Evolutionary conservation across 2,888 invertebrate genomes (phyloP), one percentile per base, ranked within the genome.

Genomic region (Drosophila putrida): DNA sequence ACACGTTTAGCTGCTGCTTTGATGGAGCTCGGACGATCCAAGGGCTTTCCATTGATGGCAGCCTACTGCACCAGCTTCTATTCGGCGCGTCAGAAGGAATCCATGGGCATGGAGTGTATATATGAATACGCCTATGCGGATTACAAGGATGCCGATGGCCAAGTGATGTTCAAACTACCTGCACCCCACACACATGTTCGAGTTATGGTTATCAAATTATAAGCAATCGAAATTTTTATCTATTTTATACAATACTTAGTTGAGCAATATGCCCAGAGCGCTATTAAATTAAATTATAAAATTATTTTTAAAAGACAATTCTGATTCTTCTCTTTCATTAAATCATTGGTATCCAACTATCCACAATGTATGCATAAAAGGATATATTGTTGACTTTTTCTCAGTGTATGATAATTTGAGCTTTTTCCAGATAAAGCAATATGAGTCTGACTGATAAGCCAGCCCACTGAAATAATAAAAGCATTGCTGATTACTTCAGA

Each of bases 41-140:
- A 82, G 41, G 82, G 81, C 0, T 84, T 72, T 35, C 75, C 78
- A 4, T 9, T 86, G 2, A 78, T 83, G 43, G 27, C 67, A 0
- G 80, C 77, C 35, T 84, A 83, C 58, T 90, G 88, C 63, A 68
- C 88, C 4, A 90, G 90, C 66, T 72, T 74, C 13, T 90, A 81
- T 57, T 88, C 90, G 10, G 84, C 81, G 0, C 75, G 82, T 0
- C 76, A 90, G 6, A 87, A 88, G 36, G 67, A 88, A 54, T 67
- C 73, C 4, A 49, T 89, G 38, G 78, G 78, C 11, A 90, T 90
- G 90, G 70, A 82, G n/a, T 77, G 78, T 13, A 55, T 84, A 6
- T 69, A 80, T 43, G 41, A 62, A 0, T 25, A 58, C 4, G 69
- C 78, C 38, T 90, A 84, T 59, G 61, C 53, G 1, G 82, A 90